phyloP scores from a whole-genome alignment of 2,888 invertebrate species.

The Polydrusus cervinus region DNA sequence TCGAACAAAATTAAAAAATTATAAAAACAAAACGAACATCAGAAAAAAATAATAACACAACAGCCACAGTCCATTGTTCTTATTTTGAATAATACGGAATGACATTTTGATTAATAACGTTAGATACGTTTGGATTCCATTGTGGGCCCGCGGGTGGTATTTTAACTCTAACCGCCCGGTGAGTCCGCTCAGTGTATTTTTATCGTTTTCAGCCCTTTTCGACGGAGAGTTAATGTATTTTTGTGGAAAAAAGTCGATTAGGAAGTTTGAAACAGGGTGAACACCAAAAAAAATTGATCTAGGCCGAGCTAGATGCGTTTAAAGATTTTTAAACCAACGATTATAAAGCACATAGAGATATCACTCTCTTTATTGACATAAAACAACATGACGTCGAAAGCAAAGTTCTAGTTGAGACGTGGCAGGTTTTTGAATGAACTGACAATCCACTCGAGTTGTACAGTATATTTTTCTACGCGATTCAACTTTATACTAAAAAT shows the following conservation, averaged over 20 bases:
- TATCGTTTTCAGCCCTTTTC: slow-evolving; percentile 52
- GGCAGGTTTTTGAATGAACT: too few relatives aligned
- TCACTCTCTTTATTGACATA: too few relatives aligned
- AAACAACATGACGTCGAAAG: too few relatives aligned
- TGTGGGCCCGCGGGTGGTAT: slow-evolving; percentile 66
- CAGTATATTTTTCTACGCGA: too few relatives aligned
- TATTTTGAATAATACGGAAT: slow-evolving; percentile 70
- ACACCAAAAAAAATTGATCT: background rate
- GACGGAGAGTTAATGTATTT: slow-evolving; percentile 26
- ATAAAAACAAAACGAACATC: slow-evolving; percentile 35
- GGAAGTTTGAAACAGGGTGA: background rate
- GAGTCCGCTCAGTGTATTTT: slow-evolving; percentile 47
- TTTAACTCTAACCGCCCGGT: slow-evolving; percentile 51
- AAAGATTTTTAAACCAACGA: too few relatives aligned
- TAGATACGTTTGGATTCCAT: slow-evolving; percentile 69
- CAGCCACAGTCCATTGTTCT: slow-evolving; percentile 61
- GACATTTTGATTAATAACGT: slow-evolving; percentile 71
- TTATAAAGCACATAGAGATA: too few relatives aligned
- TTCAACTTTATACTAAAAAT: too few relatives aligned
- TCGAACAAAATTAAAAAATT: slow-evolving; percentile 43
- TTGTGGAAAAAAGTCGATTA: slow-evolving; percentile 36
- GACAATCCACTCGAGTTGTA: too few relatives aligned
- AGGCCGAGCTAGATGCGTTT: too few relatives aligned
- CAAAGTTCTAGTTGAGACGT: too few relatives aligned
- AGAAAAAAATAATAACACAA: slow-evolving; percentile 49